Percentiles rank a stretch among this genome's conserved stretches.
These are phyloP conservation scores for Toxotes lorentzi DNA, from an alignment of 2,797 vertebrate species.

Conservation along the genomic window DNA sequence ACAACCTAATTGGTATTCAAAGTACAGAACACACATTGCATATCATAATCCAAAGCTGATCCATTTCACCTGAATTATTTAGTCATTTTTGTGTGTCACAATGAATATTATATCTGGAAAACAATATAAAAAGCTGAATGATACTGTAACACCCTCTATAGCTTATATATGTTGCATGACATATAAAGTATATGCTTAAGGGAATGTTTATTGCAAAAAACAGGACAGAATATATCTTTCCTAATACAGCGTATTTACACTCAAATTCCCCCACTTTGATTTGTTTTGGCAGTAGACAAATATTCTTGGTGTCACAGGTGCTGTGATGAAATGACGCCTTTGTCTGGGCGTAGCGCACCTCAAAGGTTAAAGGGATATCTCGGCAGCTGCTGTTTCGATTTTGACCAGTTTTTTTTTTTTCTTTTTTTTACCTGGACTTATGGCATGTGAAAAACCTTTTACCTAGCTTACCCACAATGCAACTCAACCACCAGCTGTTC, in stretches of 20 bases:
- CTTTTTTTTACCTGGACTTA: neutral
- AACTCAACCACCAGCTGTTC: neutral
- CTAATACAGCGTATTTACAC: neutral
- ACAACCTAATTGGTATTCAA: constrained; percentile 62
- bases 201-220: neutral
- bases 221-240: neutral
- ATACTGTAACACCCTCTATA: neutral
- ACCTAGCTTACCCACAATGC: too few species aligned
- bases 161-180: neutral
- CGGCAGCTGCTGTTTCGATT: neutral
- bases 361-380: neutral
- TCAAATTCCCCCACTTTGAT: neutral
- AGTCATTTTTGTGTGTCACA: constrained; percentile 30
- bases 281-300: neutral
- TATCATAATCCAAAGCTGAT: constrained; percentile 54
- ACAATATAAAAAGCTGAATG: constrained; percentile 7
- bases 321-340: neutral
- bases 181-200: constrained; percentile 1
- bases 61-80: constrained; percentile 51
- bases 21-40: constrained; percentile 47
- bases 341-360: too few species aligned
- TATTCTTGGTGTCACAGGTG: neutral
- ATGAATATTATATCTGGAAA: constrained; percentile 15
- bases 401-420: neutral
- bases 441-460: neutral